These are phyloP conservation scores for Eilema griseolum DNA, from an alignment of 2,888 invertebrate species.

Conservation along the genomic window DNA sequence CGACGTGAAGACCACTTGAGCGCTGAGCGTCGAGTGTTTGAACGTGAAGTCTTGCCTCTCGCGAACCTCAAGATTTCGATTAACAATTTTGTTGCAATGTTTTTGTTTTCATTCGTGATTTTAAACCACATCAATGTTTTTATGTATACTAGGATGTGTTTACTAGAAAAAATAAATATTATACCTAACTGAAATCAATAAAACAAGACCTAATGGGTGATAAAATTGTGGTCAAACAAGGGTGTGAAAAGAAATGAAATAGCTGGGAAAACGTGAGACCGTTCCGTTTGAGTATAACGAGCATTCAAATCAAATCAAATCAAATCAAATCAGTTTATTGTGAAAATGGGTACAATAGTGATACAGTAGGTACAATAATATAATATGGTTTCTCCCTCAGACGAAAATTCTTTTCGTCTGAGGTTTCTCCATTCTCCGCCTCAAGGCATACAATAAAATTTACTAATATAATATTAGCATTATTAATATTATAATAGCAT, in stretches of 20 bases:
- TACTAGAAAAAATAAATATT: neutral
- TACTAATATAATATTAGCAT: too few species aligned
- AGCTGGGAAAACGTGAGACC: too few species aligned
- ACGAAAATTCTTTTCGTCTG: too few species aligned
- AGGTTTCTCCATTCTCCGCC: too few species aligned
- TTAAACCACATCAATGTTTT: slow-evolving; percentile 27
- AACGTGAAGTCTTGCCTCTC: slow-evolving; percentile 50
- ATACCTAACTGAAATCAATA: neutral
- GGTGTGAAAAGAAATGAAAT: neutral
- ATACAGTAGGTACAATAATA: too few species aligned
- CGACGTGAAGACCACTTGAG: slow-evolving; percentile 64
- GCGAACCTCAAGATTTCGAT: slow-evolving; percentile 54
- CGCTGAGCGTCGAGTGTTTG: slow-evolving; percentile 57
- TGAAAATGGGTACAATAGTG: too few species aligned
- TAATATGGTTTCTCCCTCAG: too few species aligned
- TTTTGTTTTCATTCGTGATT: slow-evolving; percentile 39
- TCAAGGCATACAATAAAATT: too few species aligned
- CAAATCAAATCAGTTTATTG: too few species aligned
- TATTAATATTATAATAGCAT: too few species aligned
- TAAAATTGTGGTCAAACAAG: neutral
- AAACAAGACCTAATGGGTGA: neutral
- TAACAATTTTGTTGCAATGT: slow-evolving; percentile 50
- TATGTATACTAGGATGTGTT: neutral
- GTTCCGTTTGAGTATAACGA: too few species aligned
- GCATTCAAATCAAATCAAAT: too few species aligned